Base-by-base conservation (phyloP, 2,113 vertebrate species). In the Cynoglossus semilaevis region DNA sequence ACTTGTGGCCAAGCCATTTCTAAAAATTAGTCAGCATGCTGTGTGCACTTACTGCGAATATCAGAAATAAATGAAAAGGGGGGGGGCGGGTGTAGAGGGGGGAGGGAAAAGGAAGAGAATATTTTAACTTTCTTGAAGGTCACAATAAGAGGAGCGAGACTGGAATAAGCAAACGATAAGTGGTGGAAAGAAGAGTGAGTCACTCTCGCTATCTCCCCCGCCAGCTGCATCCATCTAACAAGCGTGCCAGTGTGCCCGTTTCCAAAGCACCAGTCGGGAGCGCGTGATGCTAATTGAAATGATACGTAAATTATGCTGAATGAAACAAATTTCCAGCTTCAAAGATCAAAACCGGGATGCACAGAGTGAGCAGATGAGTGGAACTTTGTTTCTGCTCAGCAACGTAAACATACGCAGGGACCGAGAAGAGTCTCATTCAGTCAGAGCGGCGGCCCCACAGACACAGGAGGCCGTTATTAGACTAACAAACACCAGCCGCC, bases 141-240 rank as follows among this genome's bases (percentile, higher is more conserved):
- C 77, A 80, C 40, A 74, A 72, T 61, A 46, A 53, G 66, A 74
- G 10, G 47, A 80, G 61, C 62, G 53, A 41, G 77, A 71, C 62
- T 69, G 75, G 63, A 84, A 80, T 71, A 85, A 60, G 78, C 66
- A 76, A 87, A 70, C 38, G 56, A 80, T 80, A 77, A 83, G 67
- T 76, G 49, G 57, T 42, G 59, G 59, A 52, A 70, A 59, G 71
- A 69, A 47, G 58, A 74, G 68, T 76, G 79, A 84, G 77, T 78
- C 68, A 74, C 61, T 70, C 60, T 63, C 22, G 61, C 76, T 84
- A 85, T 84, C 85, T 81, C 71, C 59, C 64, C 70, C 64, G 85
- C 80, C 83, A 87, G 81, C 85, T 80, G 81, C 80, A 78, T 84
- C 77, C 77, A 84, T 84, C 83, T 79, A 84, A 87, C 81, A 84